Base-by-base conservation (phyloP, 1,140 invertebrate genomes). In the Lordiphosa mommai region DNA sequence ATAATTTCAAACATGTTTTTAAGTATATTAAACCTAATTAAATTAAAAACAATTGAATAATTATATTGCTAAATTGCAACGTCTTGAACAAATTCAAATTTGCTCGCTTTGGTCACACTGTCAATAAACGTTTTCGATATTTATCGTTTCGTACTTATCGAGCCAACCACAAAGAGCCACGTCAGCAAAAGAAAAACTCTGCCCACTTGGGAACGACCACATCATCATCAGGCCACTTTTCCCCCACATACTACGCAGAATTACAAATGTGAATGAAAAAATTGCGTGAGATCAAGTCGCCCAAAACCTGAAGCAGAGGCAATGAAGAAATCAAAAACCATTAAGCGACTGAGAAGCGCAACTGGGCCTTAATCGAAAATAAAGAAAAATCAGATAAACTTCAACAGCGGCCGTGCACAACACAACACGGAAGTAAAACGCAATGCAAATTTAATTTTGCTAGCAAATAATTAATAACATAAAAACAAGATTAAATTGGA, bases 251-350 rank as follows among this genome's bases (percentile, higher is more conserved):
- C 68, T 40, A 53, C 47, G 70, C 49, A 37, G 34, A 47, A 79
- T 76, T 79, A 53, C 79, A 79, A 57, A 59, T 48, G 51, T 59
- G 61, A 60, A 70, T 63, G 51, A 60, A 40, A 51, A 65, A 64
- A 61, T 85, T 85, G 36, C 77, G 60, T 84, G 77, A 84, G 72
- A 84, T 44, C 50, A 51, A 56, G 32, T 41, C n/a, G n/a, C n/a
- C n/a, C 65, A 38, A 76, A 56, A 36, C 61, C 50, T 58, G 49
- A 53, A 37, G 27, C 36, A 56, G 50, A 52, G 77, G 77, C 64
- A 47, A 82, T 82, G 77, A 82, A 76, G 77, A 84, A 67, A 59
- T 58, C 34, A 27, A 84, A 77, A 72, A 16, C 41, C 4, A 43
- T 44, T 59, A 50, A 61, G 63, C 72, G 59, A 38, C 52, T 59